Evolutionary conservation across 2,113 vertebrate species (phyloP).

Genomic region (Leptobrachium ailaonicum): DNA sequence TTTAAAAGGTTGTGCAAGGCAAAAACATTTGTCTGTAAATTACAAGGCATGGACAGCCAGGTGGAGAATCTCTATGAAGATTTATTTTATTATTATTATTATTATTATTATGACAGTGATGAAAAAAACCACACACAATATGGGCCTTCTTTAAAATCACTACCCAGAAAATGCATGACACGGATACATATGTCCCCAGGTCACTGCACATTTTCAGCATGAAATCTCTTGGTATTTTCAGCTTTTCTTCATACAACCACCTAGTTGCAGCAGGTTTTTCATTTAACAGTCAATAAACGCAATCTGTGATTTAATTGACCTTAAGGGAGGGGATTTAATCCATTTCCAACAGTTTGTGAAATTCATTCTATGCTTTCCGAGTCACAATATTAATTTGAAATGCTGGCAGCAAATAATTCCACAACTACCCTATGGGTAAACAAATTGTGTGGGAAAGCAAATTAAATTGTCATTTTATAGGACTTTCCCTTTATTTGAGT

Average conservation of each 20-base stretch:
- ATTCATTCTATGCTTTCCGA: slow-evolving; percentile 25
- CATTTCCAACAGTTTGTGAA: slow-evolving; percentile 39
- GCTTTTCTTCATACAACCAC: neutral
- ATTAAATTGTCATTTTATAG: slow-evolving; percentile 45
- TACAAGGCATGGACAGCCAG: too few species aligned
- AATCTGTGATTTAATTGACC: slow-evolving; percentile 40
- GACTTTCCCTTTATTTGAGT: slow-evolving; percentile 18
- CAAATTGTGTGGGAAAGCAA: slow-evolving; percentile 44
- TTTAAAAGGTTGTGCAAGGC: too few species aligned
- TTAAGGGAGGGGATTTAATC: slow-evolving; percentile 40
- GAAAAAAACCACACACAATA: too few species aligned
- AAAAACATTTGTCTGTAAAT: too few species aligned
- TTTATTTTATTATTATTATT: too few species aligned
- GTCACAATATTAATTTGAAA: slow-evolving; percentile 43
- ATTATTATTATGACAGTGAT: too few species aligned
- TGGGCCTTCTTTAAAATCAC: too few species aligned
- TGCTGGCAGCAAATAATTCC: slow-evolving; percentile 43
- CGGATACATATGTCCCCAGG: neutral
- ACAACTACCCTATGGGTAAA: slow-evolving; percentile 44
- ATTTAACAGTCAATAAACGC: slow-evolving; percentile 33
- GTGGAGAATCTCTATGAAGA: too few species aligned
- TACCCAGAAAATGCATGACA: neutral
- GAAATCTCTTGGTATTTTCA: neutral
- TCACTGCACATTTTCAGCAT: neutral
- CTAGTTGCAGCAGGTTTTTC: slow-evolving; percentile 41